These are phyloP conservation scores for Zaprionus taronus DNA, from an alignment of 1,140 invertebrate species.

Conservation along the genomic window DNA sequence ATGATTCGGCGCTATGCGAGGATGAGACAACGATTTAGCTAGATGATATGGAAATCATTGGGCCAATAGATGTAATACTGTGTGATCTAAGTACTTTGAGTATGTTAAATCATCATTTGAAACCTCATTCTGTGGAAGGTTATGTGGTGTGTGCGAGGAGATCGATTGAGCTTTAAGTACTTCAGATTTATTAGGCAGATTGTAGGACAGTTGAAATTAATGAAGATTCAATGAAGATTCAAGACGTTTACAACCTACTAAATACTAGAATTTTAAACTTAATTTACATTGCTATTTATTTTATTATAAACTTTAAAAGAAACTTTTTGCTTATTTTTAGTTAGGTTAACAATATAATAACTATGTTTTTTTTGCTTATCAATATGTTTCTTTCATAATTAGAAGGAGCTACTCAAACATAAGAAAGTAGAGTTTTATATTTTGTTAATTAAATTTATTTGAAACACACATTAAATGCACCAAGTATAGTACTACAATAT, in stretches of 20 bases:
- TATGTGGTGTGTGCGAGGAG: not conserved
- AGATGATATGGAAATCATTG: not conserved
- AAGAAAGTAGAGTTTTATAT: too few relatives aligned
- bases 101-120: not conserved
- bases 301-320: too few relatives aligned
- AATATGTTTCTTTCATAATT: too few relatives aligned
- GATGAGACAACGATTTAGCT: not conserved
- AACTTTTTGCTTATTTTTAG: too few relatives aligned
- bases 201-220: not conserved
- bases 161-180: not conserved
- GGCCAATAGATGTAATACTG: not conserved
- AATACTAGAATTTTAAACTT: too few relatives aligned
- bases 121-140: not conserved
- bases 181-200: not conserved
- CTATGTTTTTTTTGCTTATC: too few relatives aligned
- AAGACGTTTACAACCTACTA: too few relatives aligned
- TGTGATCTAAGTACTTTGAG: not conserved
- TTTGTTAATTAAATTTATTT: too few relatives aligned
- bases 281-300: too few relatives aligned
- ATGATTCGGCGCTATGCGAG: not conserved
- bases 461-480: too few relatives aligned
- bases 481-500: too few relatives aligned
- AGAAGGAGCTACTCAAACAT: too few relatives aligned
- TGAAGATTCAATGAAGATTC: not conserved
- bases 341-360: not conserved